A percentile compares a stretch with the other conserved stretches of the same genome.
phyloP scores from a whole-genome alignment of 1,140 invertebrate species.

The Glomeris maerens region DNA sequence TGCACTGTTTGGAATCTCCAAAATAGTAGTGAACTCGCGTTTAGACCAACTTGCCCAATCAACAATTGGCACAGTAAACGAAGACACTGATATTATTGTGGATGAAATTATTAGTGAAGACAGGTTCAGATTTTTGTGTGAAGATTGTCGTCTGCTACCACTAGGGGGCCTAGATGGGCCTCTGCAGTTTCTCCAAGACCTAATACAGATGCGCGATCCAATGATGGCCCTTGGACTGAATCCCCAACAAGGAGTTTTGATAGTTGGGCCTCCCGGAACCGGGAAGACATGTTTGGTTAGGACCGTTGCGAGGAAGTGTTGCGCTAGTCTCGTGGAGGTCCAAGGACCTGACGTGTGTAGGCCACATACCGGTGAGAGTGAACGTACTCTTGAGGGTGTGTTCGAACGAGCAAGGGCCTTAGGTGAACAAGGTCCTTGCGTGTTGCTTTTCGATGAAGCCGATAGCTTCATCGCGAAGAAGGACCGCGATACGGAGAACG shows the following conservation, averaged over 20 bases:
- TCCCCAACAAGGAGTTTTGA: slow-evolving; percentile 32
- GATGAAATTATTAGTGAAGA: no score
- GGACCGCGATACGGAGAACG: not conserved
- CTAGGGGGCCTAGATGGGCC: no score
- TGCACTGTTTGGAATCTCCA: no score
- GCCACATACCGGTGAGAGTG: slow-evolving; percentile 13
- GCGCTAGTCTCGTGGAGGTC: slow-evolving; percentile 11
- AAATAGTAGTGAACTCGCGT: no score
- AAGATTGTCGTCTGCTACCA: no score
- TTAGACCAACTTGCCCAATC: no score
- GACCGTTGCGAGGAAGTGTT: slow-evolving; percentile 13
- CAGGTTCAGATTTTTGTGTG: no score
- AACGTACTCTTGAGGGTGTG: slow-evolving; percentile 9
- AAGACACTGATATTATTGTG: no score
- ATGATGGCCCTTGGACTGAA: no score
- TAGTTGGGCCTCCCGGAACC: slow-evolving; percentile 38
- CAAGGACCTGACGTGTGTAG: slow-evolving; percentile 3
- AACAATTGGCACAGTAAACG: no score
- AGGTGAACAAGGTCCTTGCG: slow-evolving; percentile 6
- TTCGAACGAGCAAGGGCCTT: slow-evolving; percentile 13
- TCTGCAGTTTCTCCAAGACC: no score
- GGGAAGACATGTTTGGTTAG: slow-evolving; percentile 38
- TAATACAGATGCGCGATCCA: no score
- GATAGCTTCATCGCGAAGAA: slow-evolving; percentile 18
- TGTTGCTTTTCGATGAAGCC: slow-evolving; percentile 24